These are phyloP conservation scores for Kobus ellipsiprymnus DNA, from an alignment of 2,113 vertebrate genomes.

Conservation along the genomic window DNA sequence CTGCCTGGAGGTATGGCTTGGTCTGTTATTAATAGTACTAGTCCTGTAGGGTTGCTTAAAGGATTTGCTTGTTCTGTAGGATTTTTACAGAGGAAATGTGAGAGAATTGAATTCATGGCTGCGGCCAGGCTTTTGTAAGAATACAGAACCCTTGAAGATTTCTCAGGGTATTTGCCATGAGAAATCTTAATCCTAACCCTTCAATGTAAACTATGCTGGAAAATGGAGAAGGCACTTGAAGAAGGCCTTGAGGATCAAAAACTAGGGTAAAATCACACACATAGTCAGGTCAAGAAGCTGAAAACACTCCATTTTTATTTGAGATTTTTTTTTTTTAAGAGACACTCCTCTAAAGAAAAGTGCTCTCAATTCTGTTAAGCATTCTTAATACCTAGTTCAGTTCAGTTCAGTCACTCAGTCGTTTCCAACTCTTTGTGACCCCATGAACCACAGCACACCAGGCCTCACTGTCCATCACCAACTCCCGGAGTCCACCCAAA, in stretches of 20 bases:
- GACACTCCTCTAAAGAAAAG: not conserved
- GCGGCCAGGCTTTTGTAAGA: fast-evolving
- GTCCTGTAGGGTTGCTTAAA: not conserved
- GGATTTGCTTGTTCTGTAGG: not conserved
- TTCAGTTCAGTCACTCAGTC: not conserved
- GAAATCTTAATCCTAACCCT: not conserved
- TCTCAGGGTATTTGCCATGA: not conserved
- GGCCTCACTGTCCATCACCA: no score
- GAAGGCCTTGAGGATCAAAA: not conserved
- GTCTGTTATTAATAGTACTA: not conserved
- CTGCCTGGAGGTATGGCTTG: not conserved
- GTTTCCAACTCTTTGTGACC: not conserved
- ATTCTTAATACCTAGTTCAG: not conserved
- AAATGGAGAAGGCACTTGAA: not conserved
- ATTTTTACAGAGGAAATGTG: not conserved
- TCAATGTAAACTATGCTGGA: not conserved
- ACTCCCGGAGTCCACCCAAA: fast-evolving
- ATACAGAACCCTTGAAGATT: not conserved
- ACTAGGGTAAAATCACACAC: not conserved
- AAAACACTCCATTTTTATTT: not conserved
- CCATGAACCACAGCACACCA: fast-evolving
- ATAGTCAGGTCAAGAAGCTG: not conserved
- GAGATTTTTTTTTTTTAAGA: not conserved
- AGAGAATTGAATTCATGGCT: not conserved
- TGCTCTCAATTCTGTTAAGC: not conserved